Percentiles rank a stretch among this genome's conserved stretches.
These are phyloP conservation scores for Melanostoma mellinum DNA, from an alignment of 2,888 invertebrate species.

Conservation along the genomic window DNA sequence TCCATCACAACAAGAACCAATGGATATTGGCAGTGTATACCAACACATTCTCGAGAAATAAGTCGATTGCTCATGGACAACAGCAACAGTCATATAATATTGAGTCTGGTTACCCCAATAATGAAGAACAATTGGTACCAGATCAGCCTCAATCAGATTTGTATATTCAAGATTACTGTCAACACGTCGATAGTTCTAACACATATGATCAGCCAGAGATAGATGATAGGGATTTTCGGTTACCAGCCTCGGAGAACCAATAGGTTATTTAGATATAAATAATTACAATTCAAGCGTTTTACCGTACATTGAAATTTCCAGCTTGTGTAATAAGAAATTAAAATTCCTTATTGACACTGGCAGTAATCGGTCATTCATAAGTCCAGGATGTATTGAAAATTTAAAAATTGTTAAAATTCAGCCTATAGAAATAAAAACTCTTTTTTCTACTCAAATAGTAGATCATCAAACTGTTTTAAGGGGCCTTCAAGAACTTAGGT, in stretches of 20 bases:
- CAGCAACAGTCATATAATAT: neutral
- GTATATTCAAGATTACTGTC: too few species aligned
- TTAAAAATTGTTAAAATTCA: neutral
- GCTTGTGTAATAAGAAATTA: neutral
- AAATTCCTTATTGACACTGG: constrained; percentile 5
- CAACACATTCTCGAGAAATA: neutral
- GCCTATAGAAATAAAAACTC: constrained; percentile 7
- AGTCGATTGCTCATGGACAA: neutral
- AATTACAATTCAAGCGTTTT: constrained; percentile 4
- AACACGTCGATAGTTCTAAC: too few species aligned
- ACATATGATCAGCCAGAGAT: constrained; percentile 6
- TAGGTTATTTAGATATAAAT: neutral
- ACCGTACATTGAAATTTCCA: neutral
- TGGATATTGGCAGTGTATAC: constrained; percentile 13
- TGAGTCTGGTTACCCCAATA: neutral
- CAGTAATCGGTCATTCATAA: constrained; percentile 10
- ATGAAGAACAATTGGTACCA: neutral
- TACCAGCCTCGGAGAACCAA: too few species aligned
- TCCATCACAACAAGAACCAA: neutral
- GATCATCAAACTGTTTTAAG: constrained; percentile 5
- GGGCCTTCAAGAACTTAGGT: neutral
- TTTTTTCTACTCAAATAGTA: neutral
- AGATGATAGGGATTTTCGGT: neutral
- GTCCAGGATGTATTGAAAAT: constrained; percentile 7
- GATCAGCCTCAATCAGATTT: neutral